Evolutionary conservation across 2,888 invertebrate genomes (phyloP), one percentile per base, ranked within the genome.

Genomic region (Andrena bicolor): DNA sequence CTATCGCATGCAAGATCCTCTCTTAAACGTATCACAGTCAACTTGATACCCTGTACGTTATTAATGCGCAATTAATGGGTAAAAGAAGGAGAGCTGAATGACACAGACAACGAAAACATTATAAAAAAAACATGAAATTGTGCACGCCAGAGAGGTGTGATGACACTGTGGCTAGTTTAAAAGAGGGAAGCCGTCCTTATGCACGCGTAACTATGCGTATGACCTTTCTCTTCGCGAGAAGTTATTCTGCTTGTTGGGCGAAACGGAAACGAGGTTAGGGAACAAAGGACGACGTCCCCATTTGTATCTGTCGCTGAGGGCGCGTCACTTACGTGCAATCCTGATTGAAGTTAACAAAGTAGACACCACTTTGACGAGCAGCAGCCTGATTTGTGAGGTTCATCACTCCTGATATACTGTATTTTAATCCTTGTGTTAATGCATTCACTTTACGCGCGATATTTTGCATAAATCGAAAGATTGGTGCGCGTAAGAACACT

Each of bases 301-400:
- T 28, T 20, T 48, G 49, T 76, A 26, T 48, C 51, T 64, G 26
- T 30, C 32, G 10, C n/a, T n/a, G n/a, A 84, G 72, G 68, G 41
- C 35, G 74, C 61, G 69, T 75, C 60, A 97, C 98, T 98, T 97
- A 99, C 99, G 99, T 97, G 96, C 97, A 97, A 94, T 99, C 99
- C 95, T 99, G 99, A 95, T 99, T 99, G 94, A 99, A 99, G 95
- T 98, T 98, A 91, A 99, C 98, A 95, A 98, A 98, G 94, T 97
- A 97, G 94, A 97, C 97, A 94, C 97, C 97, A 94, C 96, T 96
- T 95, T 97, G 96, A 94, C 97, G 95, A 94, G 97, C 97, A 94
- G 96, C 96, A 93, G 96, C 96, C 95, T 96, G 96, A 95, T 96
- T 96, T 96, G 96, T 96, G 95, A 97, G 96, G 96, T 96, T 97